Evolutionary conservation across 1,140 invertebrate species (phyloP).

Genomic region (Penaeus indicus): DNA sequence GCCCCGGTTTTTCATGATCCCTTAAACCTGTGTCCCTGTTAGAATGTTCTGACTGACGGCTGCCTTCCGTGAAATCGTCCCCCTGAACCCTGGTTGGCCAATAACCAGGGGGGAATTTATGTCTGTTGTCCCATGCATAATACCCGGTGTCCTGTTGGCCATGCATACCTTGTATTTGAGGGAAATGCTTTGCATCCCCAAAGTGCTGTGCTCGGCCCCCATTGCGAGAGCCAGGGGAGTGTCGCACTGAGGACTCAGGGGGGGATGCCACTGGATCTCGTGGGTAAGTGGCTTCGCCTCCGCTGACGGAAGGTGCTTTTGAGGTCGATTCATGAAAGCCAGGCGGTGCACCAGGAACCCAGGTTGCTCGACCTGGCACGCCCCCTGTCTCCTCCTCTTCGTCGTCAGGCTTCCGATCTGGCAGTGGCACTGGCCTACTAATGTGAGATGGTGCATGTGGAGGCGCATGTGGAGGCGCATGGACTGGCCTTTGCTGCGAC

Average conservation of each 20-base stretch:
- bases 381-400: background rate
- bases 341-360: constrained; percentile 57
- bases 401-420: background rate
- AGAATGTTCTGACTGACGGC: background rate
- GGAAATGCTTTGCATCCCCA: background rate
- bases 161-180: constrained; percentile 45
- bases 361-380: constrained; percentile 54
- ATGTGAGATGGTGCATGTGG: background rate
- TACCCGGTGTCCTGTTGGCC: background rate
- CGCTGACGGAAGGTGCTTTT: no score
- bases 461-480: background rate
- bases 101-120: constrained; percentile 38
- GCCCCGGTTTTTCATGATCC: background rate
- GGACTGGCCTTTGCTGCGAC: background rate
- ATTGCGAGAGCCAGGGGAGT: background rate
- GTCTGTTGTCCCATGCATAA: constrained; percentile 50
- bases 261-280: background rate
- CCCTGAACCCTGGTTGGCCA: constrained; percentile 27
- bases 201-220: background rate
- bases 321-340: constrained; percentile 27
- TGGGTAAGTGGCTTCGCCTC: no score
- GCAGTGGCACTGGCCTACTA: background rate
- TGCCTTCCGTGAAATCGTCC: background rate
- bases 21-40: background rate
- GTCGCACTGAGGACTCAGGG: background rate